These are phyloP conservation scores for Euplexia lucipara DNA, from an alignment of 2,888 invertebrate species.

Conservation along the genomic window DNA sequence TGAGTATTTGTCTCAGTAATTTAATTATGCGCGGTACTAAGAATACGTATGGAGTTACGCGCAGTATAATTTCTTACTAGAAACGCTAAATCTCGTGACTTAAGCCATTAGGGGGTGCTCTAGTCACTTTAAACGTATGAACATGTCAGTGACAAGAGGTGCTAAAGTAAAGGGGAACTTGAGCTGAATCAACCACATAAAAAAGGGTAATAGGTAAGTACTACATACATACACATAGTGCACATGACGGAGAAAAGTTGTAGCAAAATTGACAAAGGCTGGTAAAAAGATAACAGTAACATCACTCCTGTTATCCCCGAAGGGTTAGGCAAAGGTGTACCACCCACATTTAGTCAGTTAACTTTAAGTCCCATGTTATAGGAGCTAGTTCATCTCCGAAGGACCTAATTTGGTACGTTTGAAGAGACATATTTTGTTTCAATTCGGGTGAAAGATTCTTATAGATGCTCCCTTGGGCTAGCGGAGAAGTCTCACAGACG, in stretches of 20 bases:
- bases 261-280: not conserved
- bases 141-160: conserved; percentile 54
- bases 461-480: too few species aligned
- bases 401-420: too few species aligned
- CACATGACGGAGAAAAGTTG: not conserved
- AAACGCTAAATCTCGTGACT: conserved; percentile 43
- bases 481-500: too few species aligned
- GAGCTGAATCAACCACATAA: conserved; percentile 15
- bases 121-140: conserved; percentile 49
- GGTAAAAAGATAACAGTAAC: not conserved
- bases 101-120: conserved; percentile 31
- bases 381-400: too few species aligned
- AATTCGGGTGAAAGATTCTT: too few species aligned
- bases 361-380: too few species aligned
- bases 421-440: too few species aligned
- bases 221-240: not conserved
- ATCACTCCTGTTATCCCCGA: too few species aligned
- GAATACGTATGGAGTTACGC: conserved; percentile 4
- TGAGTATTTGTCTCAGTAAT: conserved; percentile 16
- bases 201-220: conserved; percentile 5
- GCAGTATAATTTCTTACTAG: conserved; percentile 10
- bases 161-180: conserved; percentile 49
- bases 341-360: too few species aligned
- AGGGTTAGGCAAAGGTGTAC: too few species aligned
- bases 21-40: conserved; percentile 14